Percentiles rank a stretch among this genome's conserved stretches.
These are phyloP conservation scores for Sorex maritimensis DNA, from an alignment of 2,797 vertebrate species.

Conservation along the genomic window DNA sequence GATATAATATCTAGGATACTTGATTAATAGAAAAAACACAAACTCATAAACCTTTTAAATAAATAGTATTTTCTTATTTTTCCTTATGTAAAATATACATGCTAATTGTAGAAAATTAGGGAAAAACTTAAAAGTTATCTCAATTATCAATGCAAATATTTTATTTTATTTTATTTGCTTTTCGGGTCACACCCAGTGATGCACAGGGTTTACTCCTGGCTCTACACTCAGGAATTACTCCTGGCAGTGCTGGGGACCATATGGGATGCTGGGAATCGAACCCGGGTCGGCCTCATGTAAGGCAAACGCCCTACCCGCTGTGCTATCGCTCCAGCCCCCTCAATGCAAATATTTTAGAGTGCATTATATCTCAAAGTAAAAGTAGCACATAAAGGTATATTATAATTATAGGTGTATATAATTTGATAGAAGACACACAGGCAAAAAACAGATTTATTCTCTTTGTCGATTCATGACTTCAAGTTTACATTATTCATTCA, in stretches of 20 bases:
- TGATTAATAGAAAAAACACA: background rate
- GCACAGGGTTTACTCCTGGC: too few relatives aligned
- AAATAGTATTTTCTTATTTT: background rate
- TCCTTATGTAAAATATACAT: constrained; percentile 1
- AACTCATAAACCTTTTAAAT: background rate
- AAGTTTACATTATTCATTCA: background rate
- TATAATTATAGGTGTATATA: background rate
- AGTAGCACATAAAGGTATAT: background rate
- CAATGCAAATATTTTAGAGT: background rate
- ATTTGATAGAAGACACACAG: background rate
- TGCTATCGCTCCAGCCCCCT: background rate
- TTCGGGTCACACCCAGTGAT: too few relatives aligned
- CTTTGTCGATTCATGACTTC: constrained; percentile 42
- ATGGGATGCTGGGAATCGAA: too few relatives aligned
- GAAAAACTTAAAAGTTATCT: constrained; percentile 26
- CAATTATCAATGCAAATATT: background rate
- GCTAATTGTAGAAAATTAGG: constrained; percentile 43
- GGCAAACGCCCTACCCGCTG: too few relatives aligned
- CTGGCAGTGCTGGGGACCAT: too few relatives aligned
- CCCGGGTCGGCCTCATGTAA: too few relatives aligned
- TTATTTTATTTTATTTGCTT: background rate
- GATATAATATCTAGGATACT: background rate
- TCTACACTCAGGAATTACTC: too few relatives aligned
- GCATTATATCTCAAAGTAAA: too few relatives aligned
- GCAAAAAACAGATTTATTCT: background rate